Evolutionary conservation across 2,113 vertebrate genomes (phyloP).

Genomic region (Elanoides forficatus): DNA sequence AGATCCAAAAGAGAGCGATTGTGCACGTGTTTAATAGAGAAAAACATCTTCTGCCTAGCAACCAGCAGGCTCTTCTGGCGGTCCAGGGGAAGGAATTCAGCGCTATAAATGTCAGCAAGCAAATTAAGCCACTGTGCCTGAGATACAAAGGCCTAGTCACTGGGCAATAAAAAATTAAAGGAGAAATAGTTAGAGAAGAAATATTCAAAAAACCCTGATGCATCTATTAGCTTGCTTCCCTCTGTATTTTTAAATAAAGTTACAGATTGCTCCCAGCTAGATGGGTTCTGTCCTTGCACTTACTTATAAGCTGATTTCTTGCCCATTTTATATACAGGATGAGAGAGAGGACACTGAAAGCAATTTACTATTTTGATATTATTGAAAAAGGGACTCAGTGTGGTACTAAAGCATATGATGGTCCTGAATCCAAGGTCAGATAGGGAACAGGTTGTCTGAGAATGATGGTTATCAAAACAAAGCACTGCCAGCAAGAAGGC

Average conservation of each 20-base stretch:
- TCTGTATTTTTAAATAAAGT: background rate
- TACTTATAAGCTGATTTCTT: background rate
- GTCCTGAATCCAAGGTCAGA: conserved; percentile 30
- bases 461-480: background rate
- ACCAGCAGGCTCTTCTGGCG: conserved; percentile 16
- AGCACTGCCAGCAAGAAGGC: background rate
- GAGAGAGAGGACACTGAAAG: conserved; percentile 2
- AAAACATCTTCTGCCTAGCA: conserved; percentile 55
- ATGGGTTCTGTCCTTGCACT: background rate
- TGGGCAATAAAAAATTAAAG: background rate
- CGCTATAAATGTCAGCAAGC: conserved; percentile 34
- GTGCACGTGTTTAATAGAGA: background rate
- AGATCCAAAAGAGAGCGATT: background rate
- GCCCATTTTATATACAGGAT: background rate
- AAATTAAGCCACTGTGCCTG: conserved; percentile 5
- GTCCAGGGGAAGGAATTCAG: background rate
- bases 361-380: conserved; percentile 13
- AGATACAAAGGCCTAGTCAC: background rate
- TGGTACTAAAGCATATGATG: background rate
- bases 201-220: background rate
- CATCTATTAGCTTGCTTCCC: background rate
- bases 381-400: background rate
- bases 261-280: background rate
- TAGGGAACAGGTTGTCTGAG: background rate
- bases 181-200: background rate